These are phyloP conservation scores for Emydoidea blandingii DNA, from an alignment of 2,797 vertebrate genomes.

Conservation along the genomic window DNA sequence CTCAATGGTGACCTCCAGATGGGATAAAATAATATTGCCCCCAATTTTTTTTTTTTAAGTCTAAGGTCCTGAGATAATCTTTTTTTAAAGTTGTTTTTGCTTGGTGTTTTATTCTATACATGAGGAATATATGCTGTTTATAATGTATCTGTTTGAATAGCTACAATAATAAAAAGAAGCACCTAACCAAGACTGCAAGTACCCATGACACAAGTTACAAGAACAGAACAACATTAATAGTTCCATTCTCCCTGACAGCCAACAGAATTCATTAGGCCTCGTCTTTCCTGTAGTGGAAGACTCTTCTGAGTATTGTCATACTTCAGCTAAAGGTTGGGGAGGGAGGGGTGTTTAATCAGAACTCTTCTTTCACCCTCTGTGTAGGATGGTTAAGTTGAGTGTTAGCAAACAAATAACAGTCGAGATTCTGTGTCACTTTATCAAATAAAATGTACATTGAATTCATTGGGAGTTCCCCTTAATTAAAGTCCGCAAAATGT, in stretches of 20 bases:
- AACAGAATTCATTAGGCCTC: neutral
- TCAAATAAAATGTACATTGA: neutral
- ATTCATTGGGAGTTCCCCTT: neutral
- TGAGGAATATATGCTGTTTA: neutral
- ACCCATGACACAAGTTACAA: neutral
- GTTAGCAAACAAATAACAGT: neutral
- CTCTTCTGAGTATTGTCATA: neutral
- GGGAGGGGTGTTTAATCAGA: neutral
- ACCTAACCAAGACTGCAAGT: constrained; percentile 7
- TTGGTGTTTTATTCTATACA: neutral
- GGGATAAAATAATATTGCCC: neutral
- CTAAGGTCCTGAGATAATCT: too few species aligned
- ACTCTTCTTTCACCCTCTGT: neutral
- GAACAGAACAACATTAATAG: neutral
- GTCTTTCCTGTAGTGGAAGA: neutral
- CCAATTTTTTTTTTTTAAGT: too few species aligned
- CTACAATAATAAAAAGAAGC: too few species aligned
- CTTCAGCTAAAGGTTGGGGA: neutral
- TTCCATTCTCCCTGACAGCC: neutral
- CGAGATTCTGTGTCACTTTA: neutral
- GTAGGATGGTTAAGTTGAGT: neutral
- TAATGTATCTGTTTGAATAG: neutral
- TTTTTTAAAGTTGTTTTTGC: too few species aligned
- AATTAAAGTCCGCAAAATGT: neutral
- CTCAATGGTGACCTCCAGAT: too few species aligned